These are phyloP conservation scores for Sinonovacula constricta DNA, from an alignment of 1,140 invertebrate species.

Conservation along the genomic window DNA sequence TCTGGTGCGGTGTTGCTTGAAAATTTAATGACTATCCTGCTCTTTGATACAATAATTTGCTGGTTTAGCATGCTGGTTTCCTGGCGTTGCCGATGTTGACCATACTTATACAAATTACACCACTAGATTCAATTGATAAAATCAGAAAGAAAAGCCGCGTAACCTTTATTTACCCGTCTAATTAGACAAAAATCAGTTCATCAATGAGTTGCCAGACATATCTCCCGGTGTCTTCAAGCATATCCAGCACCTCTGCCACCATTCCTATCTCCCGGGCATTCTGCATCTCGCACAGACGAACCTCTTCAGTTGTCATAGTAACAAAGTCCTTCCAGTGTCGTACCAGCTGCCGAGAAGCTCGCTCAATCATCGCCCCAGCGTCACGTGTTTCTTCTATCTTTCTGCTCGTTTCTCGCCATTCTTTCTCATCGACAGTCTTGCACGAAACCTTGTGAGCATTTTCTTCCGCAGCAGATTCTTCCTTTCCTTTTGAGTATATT, in stretches of 20 bases:
- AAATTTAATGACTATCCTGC: too few species aligned
- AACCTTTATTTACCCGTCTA: too few species aligned
- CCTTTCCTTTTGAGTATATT: not conserved
- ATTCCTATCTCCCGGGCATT: slow-evolving; percentile 19
- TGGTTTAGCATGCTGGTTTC: too few species aligned
- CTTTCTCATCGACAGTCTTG: not conserved
- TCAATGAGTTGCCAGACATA: slow-evolving; percentile 51
- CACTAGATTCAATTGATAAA: too few species aligned
- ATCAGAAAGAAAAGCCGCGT: too few species aligned
- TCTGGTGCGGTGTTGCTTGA: too few species aligned
- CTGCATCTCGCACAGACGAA: slow-evolving; percentile 16
- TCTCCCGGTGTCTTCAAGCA: slow-evolving; percentile 42
- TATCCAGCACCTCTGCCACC: slow-evolving; percentile 38
- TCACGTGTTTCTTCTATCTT: slow-evolving; percentile 16
- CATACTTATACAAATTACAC: too few species aligned
- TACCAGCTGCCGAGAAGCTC: slow-evolving; percentile 5
- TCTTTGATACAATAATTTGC: too few species aligned
- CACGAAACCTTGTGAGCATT: not conserved
- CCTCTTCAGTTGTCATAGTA: slow-evolving; percentile 18
- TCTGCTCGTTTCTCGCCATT: slow-evolving; percentile 8
- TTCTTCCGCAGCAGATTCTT: not conserved
- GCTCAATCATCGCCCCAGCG: slow-evolving; percentile 6
- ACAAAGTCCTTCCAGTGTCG: slow-evolving; percentile 40
- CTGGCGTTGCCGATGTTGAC: too few species aligned
- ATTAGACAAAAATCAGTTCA: slow-evolving; percentile 42